phyloP scores from a whole-genome alignment of 2,797 vertebrate genomes.

The Monodelphis domestica region DNA sequence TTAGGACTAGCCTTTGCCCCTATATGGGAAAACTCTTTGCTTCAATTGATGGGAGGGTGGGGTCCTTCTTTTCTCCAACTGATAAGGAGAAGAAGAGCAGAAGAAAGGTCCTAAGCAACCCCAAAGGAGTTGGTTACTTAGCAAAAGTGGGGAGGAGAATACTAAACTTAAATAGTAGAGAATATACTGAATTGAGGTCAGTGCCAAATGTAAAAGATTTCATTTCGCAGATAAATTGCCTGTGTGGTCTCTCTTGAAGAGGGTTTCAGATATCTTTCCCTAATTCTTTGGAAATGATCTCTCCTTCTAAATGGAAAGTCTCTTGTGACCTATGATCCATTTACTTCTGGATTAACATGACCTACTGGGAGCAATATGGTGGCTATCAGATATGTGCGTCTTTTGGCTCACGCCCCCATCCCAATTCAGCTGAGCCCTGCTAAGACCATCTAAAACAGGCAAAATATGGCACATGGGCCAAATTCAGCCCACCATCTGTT shows the following conservation, averaged over 20 bases:
- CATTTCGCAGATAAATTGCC: neutral
- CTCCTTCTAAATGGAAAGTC: neutral
- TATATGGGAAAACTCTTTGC: constrained; percentile 74
- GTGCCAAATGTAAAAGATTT: constrained; percentile 8
- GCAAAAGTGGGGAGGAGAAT: neutral
- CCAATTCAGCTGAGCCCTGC: neutral
- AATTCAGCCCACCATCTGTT: neutral
- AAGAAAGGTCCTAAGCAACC: neutral
- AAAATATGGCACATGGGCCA: neutral
- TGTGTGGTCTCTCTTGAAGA: constrained; percentile 25
- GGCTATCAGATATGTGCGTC: neutral
- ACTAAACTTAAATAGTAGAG: neutral
- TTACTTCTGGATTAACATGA: neutral
- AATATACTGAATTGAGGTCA: neutral
- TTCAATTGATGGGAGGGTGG: constrained; percentile 41
- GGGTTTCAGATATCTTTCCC: neutral
- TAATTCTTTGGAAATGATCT: neutral
- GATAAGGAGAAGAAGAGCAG: constrained; percentile 52
- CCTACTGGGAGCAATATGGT: constrained; percentile 14
- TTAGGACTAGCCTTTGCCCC: constrained; percentile 60
- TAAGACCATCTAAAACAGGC: neutral
- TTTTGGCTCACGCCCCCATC: neutral
- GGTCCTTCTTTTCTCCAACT: constrained; percentile 38
- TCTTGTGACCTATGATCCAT: neutral
- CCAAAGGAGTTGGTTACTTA: neutral